Evolutionary conservation across 2,888 invertebrate species (phyloP).

Genomic region (Metalampra italica): DNA sequence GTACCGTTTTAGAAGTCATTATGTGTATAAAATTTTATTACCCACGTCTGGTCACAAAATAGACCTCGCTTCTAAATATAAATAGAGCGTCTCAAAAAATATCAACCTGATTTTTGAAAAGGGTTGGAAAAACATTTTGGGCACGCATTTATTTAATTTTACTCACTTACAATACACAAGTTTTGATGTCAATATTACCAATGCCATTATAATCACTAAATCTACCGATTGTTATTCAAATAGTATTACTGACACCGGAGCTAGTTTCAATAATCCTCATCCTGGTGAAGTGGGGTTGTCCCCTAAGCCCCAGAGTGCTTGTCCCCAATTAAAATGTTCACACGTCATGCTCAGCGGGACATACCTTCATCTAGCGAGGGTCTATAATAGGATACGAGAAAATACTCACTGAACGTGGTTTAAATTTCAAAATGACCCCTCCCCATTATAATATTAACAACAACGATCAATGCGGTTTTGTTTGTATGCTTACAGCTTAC

Average conservation of each 20-base stretch:
- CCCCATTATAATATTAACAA: no score
- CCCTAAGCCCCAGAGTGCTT: slow-evolving; percentile 36
- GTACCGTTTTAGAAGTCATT: slow-evolving; percentile 32
- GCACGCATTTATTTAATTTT: no score
- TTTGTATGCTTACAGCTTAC: no score
- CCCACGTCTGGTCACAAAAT: slow-evolving; percentile 28
- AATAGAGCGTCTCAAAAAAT: background rate
- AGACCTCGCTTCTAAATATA: slow-evolving; percentile 17
- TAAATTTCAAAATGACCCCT: background rate
- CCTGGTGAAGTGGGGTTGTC: slow-evolving; percentile 43
- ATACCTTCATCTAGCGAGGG: slow-evolving; percentile 26
- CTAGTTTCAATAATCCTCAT: slow-evolving; percentile 32
- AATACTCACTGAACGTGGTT: slow-evolving; percentile 28
- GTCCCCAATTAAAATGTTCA: slow-evolving; percentile 72
- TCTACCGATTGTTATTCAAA: background rate
- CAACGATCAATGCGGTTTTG: no score
- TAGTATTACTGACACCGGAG: background rate
- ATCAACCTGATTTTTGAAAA: background rate
- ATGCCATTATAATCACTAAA: no score
- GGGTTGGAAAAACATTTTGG: no score
- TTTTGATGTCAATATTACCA: no score
- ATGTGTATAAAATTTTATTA: slow-evolving; percentile 31
- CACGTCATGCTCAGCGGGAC: slow-evolving; percentile 67
- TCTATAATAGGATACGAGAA: slow-evolving; percentile 29
- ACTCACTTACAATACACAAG: no score